Conservation (phyloP, 2,113 vertebrate species). For the Eudyptes chrysolophus region DNA sequence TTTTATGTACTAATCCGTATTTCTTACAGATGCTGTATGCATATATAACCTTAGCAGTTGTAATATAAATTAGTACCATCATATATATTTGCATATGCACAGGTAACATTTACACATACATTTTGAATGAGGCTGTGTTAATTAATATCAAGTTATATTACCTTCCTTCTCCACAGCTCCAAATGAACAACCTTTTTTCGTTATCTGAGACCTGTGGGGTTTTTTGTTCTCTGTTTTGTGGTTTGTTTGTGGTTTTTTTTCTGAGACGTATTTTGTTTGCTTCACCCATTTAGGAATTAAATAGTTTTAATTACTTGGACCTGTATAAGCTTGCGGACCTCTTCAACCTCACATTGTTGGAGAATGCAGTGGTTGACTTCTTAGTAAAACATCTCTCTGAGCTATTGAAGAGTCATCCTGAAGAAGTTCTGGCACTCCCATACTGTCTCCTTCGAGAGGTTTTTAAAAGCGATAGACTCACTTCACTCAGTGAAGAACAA, state of each 20-base stretch:
- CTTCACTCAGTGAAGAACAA: slow-evolving; percentile 93
- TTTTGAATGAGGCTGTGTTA: slow-evolving; percentile 13
- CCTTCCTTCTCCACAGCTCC: background rate
- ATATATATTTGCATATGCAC: background rate
- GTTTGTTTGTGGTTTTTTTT: background rate
- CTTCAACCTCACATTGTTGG: slow-evolving; percentile 94
- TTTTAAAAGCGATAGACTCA: slow-evolving; percentile 95
- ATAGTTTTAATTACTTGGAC: slow-evolving; percentile 97
- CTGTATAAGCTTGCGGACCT: slow-evolving; percentile 96
- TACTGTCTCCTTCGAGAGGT: slow-evolving; percentile 93
- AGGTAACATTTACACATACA: background rate
- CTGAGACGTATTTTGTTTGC: slow-evolving; percentile 56
- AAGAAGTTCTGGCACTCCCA: slow-evolving; percentile 90
- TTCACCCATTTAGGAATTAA: slow-evolving; percentile 86
- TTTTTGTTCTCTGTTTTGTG: background rate
- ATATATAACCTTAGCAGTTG: background rate
- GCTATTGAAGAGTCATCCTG: slow-evolving; percentile 86
- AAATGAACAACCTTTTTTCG: background rate
- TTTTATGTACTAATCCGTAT: background rate
- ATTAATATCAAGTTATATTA: slow-evolving; percentile 37
- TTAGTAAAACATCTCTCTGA: slow-evolving; percentile 96
- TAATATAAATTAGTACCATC: background rate
- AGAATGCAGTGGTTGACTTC: slow-evolving; percentile 93
- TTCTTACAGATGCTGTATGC: background rate
- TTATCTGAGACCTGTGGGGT: background rate